These are phyloP conservation scores for Pangasius mekongensis DNA, from an alignment of 2,797 vertebrate genomes.

Conservation along the genomic window DNA sequence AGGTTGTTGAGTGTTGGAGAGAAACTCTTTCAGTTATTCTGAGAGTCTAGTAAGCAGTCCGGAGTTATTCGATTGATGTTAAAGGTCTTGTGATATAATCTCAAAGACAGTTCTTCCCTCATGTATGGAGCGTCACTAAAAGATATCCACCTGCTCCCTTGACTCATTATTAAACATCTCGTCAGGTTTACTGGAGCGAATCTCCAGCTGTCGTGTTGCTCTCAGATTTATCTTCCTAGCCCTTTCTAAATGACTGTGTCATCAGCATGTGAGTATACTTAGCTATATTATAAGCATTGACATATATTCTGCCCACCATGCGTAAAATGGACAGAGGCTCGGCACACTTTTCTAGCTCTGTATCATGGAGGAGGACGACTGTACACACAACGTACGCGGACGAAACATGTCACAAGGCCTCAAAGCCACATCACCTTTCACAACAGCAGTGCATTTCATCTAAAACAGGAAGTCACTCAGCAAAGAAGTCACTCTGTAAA, in stretches of 20 bases:
- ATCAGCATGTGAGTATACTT: background rate
- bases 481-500: background rate
- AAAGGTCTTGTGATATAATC: background rate
- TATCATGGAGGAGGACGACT: background rate
- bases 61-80: background rate
- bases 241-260: background rate
- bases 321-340: background rate
- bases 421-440: slow-evolving; percentile 14
- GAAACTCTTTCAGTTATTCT: background rate
- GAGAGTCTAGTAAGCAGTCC: background rate
- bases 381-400: background rate
- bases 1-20: background rate
- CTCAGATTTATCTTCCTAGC: background rate
- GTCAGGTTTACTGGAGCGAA: background rate
- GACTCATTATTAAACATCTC: background rate
- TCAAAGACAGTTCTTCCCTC: background rate
- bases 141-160: background rate
- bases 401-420: background rate
- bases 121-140: background rate
- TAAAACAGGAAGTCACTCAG: slow-evolving; percentile 14
- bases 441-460: background rate
- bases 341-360: background rate
- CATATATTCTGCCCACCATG: background rate
- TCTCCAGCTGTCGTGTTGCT: background rate
- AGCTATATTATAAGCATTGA: background rate